These are phyloP conservation scores for Drosophila truncata DNA, from an alignment of 1,140 invertebrate genomes.

Conservation along the genomic window DNA sequence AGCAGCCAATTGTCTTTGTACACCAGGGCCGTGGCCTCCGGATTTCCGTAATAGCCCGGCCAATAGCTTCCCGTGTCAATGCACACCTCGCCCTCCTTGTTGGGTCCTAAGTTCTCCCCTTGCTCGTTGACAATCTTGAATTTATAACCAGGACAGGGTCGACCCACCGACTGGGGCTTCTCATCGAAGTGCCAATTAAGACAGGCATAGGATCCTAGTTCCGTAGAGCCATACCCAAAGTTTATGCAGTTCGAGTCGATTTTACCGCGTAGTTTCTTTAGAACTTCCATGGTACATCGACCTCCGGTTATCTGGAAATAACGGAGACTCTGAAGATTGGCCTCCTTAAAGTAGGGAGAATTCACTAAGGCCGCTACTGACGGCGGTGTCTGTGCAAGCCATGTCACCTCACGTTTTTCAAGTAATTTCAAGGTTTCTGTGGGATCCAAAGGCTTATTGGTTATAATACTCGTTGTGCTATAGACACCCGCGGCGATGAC, in stretches of 20 bases:
- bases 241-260: not conserved
- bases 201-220: not conserved
- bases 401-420: not conserved
- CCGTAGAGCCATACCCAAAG: conserved; percentile 16
- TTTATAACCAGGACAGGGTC: conserved; percentile 45
- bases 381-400: not conserved
- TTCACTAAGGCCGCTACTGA: not conserved
- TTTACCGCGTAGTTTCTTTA: not conserved
- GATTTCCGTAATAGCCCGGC: conserved; percentile 54
- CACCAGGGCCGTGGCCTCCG: conserved; percentile 16
- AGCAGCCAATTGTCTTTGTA: conserved; percentile 87
- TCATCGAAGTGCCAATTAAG: conserved; percentile 17
- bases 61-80: conserved; percentile 63
- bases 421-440: not conserved
- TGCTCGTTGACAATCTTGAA: conserved; percentile 85
- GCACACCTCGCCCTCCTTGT: conserved; percentile 88
- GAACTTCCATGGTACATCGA: not conserved
- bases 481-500: not conserved
- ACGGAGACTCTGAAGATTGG: not conserved
- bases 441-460: not conserved
- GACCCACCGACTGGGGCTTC: conserved; percentile 36
- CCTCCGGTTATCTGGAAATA: conserved; percentile 6
- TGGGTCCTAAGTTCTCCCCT: conserved; percentile 86
- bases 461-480: conserved; percentile 16
- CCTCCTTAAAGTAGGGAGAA: not conserved